These are phyloP conservation scores for Sphyrna mokarran DNA, from an alignment of 2,113 vertebrate species.

Conservation along the genomic window DNA sequence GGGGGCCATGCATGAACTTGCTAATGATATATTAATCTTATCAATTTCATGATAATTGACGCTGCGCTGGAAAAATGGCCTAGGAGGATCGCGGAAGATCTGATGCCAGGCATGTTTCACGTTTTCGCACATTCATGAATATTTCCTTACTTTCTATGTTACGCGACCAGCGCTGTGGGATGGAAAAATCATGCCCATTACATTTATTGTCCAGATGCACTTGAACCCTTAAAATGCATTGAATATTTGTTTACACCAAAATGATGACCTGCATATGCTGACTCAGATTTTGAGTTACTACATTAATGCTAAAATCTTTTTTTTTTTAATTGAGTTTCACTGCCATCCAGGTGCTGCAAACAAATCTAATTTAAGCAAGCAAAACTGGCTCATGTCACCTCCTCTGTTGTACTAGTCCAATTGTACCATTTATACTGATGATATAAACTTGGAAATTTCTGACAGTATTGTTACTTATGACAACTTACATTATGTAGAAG, in stretches of 20 bases:
- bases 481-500: not conserved
- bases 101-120: too few relatives aligned
- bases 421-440: slow-evolving; percentile 16
- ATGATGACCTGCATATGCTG: not conserved
- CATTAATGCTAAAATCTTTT: not conserved
- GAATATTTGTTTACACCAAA: not conserved
- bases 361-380: not conserved
- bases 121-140: too few relatives aligned
- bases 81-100: too few relatives aligned
- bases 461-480: not conserved
- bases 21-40: too few relatives aligned
- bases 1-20: too few relatives aligned
- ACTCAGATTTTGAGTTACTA: not conserved
- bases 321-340: not conserved
- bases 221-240: too few relatives aligned
- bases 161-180: too few relatives aligned
- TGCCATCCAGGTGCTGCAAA: not conserved
- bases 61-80: too few relatives aligned
- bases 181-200: too few relatives aligned
- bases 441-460: not conserved
- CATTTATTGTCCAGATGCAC: not conserved
- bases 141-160: too few relatives aligned
- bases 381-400: not conserved
- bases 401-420: not conserved
- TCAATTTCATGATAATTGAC: too few relatives aligned